phyloP scores from a whole-genome alignment of 2,797 vertebrate genomes.

The Pseudomugil tenellus region DNA sequence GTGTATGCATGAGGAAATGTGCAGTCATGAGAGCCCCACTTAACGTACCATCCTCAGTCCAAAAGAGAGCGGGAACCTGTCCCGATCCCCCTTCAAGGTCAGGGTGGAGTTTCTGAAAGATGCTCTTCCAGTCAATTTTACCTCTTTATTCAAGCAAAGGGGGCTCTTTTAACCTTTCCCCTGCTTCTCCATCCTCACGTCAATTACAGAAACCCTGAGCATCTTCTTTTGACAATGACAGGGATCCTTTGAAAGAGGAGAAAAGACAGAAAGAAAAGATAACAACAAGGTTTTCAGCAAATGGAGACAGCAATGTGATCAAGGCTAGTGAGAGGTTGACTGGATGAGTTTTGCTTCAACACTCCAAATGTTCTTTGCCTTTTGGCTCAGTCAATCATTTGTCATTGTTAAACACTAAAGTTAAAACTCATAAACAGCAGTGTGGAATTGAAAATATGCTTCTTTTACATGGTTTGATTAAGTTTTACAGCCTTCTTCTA shows the following conservation, averaged over 20 bases:
- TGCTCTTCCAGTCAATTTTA: conserved; percentile 73
- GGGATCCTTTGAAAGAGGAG: conserved; percentile 60
- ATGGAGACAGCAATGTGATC: conserved; percentile 35
- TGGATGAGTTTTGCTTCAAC: conserved; percentile 39
- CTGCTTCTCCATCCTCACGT: conserved; percentile 61
- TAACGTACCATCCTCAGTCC: conserved; percentile 73
- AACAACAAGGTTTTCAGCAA: conserved; percentile 56
- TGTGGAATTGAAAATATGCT: conserved; percentile 7
- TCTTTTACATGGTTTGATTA: conserved; percentile 36
- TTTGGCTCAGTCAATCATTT: conserved; percentile 28
- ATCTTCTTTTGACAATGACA: conserved; percentile 66
- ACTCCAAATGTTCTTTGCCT: conserved; percentile 34
- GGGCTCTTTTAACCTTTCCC: conserved; percentile 78
- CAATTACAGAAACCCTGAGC: conserved; percentile 62
- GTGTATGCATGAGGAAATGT: conserved; percentile 48
- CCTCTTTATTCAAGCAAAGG: conserved; percentile 75
- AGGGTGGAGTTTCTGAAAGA: conserved; percentile 76
- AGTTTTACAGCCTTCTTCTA: conserved; percentile 47
- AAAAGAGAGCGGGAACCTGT: conserved; percentile 66
- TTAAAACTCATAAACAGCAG: conserved; percentile 30
- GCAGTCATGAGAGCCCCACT: conserved; percentile 65
- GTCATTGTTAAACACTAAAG: conserved; percentile 32
- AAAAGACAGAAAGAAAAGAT: conserved; percentile 48
- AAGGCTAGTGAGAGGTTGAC: conserved; percentile 48
- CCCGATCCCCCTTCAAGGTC: conserved; percentile 76